Evolutionary conservation across 2,797 vertebrate genomes (phyloP).

Genomic region (Staurois parvus): DNA sequence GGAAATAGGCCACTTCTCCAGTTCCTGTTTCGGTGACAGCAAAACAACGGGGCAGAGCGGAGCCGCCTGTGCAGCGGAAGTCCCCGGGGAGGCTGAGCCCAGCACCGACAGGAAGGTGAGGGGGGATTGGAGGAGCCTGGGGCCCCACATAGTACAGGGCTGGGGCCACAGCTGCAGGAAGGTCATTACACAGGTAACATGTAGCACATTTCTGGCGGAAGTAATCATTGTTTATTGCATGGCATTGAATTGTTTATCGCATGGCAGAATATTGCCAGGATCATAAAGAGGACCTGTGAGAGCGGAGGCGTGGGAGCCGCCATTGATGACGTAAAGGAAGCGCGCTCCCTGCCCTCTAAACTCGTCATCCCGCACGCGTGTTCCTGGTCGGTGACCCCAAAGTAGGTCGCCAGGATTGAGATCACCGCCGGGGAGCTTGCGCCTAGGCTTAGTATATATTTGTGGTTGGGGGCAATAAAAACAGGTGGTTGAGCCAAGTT

Average conservation of each 20-base stretch:
- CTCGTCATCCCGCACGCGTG: too few relatives aligned
- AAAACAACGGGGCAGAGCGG: conserved; percentile 34
- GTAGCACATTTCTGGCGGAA: not conserved
- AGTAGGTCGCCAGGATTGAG: not conserved
- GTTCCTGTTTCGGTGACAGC: conserved; percentile 54
- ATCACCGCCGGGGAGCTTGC: not conserved
- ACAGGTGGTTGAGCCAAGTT: too few relatives aligned
- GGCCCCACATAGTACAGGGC: not conserved
- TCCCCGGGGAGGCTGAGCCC: conserved; percentile 10
- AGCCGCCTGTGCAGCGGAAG: conserved; percentile 14
- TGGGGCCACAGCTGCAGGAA: not conserved
- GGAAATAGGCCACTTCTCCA: conserved; percentile 27
- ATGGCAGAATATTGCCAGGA: not conserved
- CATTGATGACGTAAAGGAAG: not conserved
- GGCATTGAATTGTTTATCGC: too few relatives aligned
- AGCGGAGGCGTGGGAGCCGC: not conserved
- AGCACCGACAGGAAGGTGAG: not conserved
- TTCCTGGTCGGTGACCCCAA: not conserved
- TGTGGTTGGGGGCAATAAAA: too few relatives aligned
- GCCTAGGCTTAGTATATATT: too few relatives aligned
- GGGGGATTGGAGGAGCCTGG: not conserved
- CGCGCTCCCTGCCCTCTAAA: too few relatives aligned
- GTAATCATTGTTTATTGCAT: too few relatives aligned
- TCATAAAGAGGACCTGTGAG: not conserved
- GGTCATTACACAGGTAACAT: not conserved